These are phyloP conservation scores for Scartelaos histophorus DNA, from an alignment of 2,113 vertebrate species.

Conservation along the genomic window DNA sequence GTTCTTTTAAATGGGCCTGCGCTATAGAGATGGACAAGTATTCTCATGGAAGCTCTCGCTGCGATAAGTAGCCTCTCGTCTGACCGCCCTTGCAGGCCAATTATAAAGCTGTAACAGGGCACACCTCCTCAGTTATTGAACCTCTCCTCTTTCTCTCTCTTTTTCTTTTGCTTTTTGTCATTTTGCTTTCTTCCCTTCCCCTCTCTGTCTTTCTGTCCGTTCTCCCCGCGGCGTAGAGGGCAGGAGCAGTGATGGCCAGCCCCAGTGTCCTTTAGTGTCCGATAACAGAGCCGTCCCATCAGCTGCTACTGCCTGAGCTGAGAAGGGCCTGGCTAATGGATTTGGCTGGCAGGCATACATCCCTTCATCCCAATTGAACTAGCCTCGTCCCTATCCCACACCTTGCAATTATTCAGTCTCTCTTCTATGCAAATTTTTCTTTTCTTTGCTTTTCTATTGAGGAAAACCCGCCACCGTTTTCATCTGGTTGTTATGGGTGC, in stretches of 20 bases:
- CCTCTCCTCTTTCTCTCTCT: slow-evolving; percentile 41
- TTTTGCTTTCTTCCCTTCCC: slow-evolving; percentile 45
- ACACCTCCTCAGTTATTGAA: slow-evolving; percentile 69
- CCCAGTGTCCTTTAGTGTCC: slow-evolving; percentile 78
- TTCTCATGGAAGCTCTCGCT: slow-evolving; percentile 61
- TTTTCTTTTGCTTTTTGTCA: slow-evolving; percentile 59
- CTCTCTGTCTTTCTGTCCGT: slow-evolving; percentile 33
- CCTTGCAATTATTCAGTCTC: slow-evolving; percentile 80
- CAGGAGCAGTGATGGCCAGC: slow-evolving; percentile 64
- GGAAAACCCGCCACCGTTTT: slow-evolving; percentile 59
- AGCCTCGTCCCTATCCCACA: slow-evolving; percentile 73
- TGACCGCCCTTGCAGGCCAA: slow-evolving; percentile 72
- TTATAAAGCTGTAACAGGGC: slow-evolving; percentile 71
- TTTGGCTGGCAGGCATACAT: slow-evolving; percentile 82
- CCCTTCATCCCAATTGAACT: slow-evolving; percentile 71
- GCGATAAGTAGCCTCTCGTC: slow-evolving; percentile 70
- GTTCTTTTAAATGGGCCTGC: slow-evolving; percentile 58
- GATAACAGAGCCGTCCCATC: slow-evolving; percentile 74
- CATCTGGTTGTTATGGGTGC: slow-evolving; percentile 71
- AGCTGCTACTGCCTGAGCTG: slow-evolving; percentile 58
- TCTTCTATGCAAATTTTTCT: slow-evolving; percentile 82
- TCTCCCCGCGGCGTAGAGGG: slow-evolving; percentile 62
- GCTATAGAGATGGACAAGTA: slow-evolving; percentile 60
- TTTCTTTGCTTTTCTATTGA: slow-evolving; percentile 72
- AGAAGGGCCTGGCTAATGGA: slow-evolving; percentile 78